These are phyloP conservation scores for Fragariocoptes setiger DNA, from an alignment of 1,140 invertebrate genomes.

Conservation along the genomic window DNA sequence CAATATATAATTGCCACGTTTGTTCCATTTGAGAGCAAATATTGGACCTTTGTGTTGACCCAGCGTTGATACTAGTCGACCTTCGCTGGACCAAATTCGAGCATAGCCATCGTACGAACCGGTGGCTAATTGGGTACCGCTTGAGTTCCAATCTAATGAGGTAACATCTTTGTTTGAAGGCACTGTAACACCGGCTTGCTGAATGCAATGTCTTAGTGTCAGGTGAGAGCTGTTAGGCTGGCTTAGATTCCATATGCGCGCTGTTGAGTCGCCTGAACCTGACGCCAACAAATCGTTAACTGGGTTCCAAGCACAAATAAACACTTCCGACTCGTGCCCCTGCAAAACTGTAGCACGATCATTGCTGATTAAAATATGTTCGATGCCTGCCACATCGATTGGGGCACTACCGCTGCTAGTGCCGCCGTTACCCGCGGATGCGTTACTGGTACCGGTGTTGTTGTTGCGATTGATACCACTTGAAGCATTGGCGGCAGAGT, in stretches of 20 bases:
- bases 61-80: conserved; percentile 52
- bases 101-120: conserved; percentile 97
- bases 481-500: conserved; percentile 8
- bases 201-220: conserved; percentile 76
- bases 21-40: conserved; percentile 97
- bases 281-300: conserved; percentile 78
- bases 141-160: conserved; percentile 94
- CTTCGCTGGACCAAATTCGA: conserved; percentile 85
- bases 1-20: conserved; percentile 83
- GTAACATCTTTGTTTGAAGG: conserved; percentile 97
- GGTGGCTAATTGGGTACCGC: conserved; percentile 70
- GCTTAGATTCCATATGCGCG: conserved; percentile 92
- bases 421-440: neutral
- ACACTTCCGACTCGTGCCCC: conserved; percentile 93
- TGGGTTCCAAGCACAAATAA: conserved; percentile 98
- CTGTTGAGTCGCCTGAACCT: conserved; percentile 85
- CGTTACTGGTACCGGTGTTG: conserved; percentile 3
- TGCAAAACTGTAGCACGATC: conserved; percentile 69
- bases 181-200: conserved; percentile 81
- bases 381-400: neutral
- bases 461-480: too few species aligned
- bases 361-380: conserved; percentile 58
- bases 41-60: conserved; percentile 98
- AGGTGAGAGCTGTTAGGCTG: conserved; percentile 35
- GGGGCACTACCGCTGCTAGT: too few species aligned